Conservation (phyloP, 2,113 vertebrate species). For the Mellivora capensis region DNA sequence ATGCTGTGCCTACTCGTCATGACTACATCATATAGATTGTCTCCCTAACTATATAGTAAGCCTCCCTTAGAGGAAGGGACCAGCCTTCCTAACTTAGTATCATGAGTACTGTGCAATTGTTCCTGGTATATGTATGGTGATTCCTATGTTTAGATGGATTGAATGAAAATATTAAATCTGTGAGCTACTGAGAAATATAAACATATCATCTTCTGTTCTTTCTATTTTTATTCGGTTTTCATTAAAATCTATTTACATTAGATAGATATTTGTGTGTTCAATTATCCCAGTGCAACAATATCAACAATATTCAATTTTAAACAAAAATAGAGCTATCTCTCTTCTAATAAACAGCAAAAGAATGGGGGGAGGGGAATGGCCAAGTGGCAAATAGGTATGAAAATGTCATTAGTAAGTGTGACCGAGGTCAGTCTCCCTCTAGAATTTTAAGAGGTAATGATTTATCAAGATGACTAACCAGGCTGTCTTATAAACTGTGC, state of each 20-base stretch:
- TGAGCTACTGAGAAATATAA: not conserved
- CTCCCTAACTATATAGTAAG: not conserved
- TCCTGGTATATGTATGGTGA: not conserved
- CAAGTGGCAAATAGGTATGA: not conserved
- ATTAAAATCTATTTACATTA: not conserved
- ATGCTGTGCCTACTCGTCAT: not conserved
- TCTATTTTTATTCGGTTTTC: not conserved
- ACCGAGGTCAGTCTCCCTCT: not conserved
- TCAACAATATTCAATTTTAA: not conserved
- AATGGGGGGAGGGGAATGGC: not conserved
- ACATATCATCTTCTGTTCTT: not conserved
- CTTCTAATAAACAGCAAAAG: not conserved
- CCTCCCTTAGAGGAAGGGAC: not conserved
- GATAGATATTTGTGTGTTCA: not conserved
- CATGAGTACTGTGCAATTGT: not conserved
- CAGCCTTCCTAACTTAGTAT: not conserved
- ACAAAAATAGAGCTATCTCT: not conserved
- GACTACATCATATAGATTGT: not conserved
- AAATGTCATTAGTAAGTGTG: not conserved
- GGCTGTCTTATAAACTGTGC: constrained; percentile 17
- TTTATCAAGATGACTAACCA: not conserved
- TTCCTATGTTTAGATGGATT: not conserved
- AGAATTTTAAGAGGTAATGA: not conserved
- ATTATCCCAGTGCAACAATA: not conserved
- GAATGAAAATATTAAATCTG: not conserved